Evolutionary conservation across 2,888 invertebrate genomes (phyloP).

Genomic region (Leucoma salicis): DNA sequence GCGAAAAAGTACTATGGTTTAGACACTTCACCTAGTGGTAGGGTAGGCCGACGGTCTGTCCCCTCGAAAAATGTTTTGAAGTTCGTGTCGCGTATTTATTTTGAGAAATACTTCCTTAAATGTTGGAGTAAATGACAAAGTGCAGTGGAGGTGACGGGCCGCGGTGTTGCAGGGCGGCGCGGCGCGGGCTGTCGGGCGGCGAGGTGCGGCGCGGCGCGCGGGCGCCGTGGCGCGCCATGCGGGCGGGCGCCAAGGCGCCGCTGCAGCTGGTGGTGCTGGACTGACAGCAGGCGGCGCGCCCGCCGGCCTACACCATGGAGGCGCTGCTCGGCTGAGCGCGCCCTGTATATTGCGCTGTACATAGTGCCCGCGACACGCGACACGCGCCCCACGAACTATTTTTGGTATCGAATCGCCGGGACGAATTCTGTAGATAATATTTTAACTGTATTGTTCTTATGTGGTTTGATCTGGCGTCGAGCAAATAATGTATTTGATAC

Average conservation of each 20-base stretch:
- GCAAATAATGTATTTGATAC: slow-evolving; percentile 82
- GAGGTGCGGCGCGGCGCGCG: slow-evolving; percentile 77
- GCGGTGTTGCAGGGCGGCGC: slow-evolving; percentile 85
- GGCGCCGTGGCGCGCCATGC: slow-evolving; percentile 44
- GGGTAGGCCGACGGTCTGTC: too few relatives aligned
- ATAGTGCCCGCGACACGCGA: slow-evolving; percentile 37
- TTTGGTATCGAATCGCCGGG: slow-evolving; percentile 79
- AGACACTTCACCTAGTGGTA: too few relatives aligned
- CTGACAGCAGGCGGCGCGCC: slow-evolving; percentile 83
- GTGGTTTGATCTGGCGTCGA: slow-evolving; percentile 81
- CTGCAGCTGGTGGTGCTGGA: slow-evolving; percentile 88
- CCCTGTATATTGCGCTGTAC: slow-evolving; percentile 66
- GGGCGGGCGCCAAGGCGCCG: slow-evolving; percentile 54
- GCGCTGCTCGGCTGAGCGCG: slow-evolving; percentile 82
- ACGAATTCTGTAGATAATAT: slow-evolving; percentile 82
- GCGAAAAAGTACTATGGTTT: too few relatives aligned
- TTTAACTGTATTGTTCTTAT: slow-evolving; percentile 81
- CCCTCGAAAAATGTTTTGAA: too few relatives aligned
- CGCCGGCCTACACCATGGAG: slow-evolving; percentile 85
- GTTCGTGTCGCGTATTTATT: too few relatives aligned
- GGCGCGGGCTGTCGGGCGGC: slow-evolving; percentile 89
- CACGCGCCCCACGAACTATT: slow-evolving; percentile 52
- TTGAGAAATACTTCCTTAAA: neutral
- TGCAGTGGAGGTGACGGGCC: too few relatives aligned
- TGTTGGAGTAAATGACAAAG: too few relatives aligned